A percentile compares a stretch with the other conserved stretches of the same genome.
phyloP scores from a whole-genome alignment of 2,113 vertebrate species.

The Tichodroma muraria region DNA sequence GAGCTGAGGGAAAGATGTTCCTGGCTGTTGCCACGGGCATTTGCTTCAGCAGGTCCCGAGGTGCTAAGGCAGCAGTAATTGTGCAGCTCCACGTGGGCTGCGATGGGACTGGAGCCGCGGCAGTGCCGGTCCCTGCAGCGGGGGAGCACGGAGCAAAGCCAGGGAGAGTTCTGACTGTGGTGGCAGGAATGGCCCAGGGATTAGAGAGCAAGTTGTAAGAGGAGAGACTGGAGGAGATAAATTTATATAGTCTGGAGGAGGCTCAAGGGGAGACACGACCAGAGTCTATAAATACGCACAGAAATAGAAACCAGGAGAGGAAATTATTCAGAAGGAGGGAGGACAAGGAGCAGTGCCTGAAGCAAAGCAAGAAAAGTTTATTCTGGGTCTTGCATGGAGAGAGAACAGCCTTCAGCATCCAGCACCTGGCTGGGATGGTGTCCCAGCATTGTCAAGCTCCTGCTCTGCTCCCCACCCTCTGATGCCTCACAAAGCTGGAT shows the following conservation, averaged over 20 bases:
- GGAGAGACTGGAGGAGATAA: not conserved
- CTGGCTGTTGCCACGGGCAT: not conserved
- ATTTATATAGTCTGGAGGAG: slow-evolving; percentile 37
- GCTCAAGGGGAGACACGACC: slow-evolving; percentile 49
- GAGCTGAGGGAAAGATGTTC: not conserved
- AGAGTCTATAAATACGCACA: slow-evolving; percentile 25
- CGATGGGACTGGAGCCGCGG: not conserved
- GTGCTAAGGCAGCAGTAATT: not conserved
- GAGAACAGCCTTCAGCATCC: not conserved
- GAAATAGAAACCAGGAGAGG: not conserved
- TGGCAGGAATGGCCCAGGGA: not conserved
- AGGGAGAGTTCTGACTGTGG: not conserved
- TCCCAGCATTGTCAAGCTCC: not conserved
- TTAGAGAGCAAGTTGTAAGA: not conserved
- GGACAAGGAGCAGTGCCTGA: not conserved
- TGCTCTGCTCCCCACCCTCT: not conserved
- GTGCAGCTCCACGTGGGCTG: not conserved
- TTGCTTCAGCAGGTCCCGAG: not conserved
- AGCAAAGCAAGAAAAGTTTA: slow-evolving; percentile 1
- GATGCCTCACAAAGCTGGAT: rapidly evolving
- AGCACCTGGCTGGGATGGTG: rapidly evolving
- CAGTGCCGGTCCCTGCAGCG: not conserved
- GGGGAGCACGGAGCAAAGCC: not conserved
- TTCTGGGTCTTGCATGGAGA: not conserved
- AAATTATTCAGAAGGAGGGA: slow-evolving; percentile 2